Evolutionary conservation across 2,113 vertebrate species (phyloP), one percentile per base, ranked within the genome.

Genomic region (Nesoenas mayeri): DNA sequence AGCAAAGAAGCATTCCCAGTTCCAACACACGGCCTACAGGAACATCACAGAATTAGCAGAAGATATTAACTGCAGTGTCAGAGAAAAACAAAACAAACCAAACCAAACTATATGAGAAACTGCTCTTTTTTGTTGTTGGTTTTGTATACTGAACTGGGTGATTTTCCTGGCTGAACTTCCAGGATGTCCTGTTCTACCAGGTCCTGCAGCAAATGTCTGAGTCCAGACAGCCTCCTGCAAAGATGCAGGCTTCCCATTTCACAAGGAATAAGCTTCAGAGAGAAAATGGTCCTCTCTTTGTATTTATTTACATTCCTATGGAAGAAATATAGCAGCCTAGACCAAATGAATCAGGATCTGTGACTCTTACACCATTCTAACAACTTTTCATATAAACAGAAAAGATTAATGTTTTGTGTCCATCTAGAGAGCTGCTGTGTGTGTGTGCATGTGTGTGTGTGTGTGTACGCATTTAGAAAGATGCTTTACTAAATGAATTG

Each of bases 401-500:
- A 75, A 79, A 84, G 61, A 84, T 79, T 42, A 34, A 32, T 77
- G 54, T 50, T 82, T 44, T 58, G 31, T 60, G 26, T 19, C 31
- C 61, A 36, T 58, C 58, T 79, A 51, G 90, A 74, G 32, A 91
- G 61, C 57, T 77, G 53, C 51, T 62, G 28, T 10, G 8, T 53
- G 70, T 40, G 28, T 29, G 21, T 48, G 24, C 6, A 2, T 34
- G 61, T 26, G 48, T 29, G 85, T 60, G 85, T 85, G 85, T 85
- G 73, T 78, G 79, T 31, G 8, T 0, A 48, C 3, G 16, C 51
- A 95, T 93, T 79, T 93, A 97, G 95, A 88, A 84, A 58, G 95
- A 95, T 96, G 77, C 91, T 94, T 97, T 94, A 82, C 91, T 97
- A 96, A 97, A 96, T 93, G 95, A 97, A 95, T 85, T 92, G 88